phyloP scores from a whole-genome alignment of 92 coral and sea anemone species.

The Phymanthus crucifer region DNA sequence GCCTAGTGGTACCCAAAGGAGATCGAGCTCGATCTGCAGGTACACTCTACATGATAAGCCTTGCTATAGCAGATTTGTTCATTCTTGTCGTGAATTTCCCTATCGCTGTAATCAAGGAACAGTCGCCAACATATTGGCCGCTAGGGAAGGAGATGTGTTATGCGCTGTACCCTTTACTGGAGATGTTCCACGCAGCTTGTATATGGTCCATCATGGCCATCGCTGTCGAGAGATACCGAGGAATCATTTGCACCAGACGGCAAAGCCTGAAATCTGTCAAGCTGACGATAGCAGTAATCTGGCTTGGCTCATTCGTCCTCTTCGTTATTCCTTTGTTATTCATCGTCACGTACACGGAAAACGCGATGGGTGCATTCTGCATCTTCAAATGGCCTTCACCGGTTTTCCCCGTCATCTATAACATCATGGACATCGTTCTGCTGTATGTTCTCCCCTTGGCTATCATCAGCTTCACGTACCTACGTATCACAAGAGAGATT shows the following conservation, averaged over 20 bases:
- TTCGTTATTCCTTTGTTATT: conserved; percentile 70
- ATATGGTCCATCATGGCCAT: conserved; percentile 92
- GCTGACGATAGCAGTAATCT: conserved; percentile 51
- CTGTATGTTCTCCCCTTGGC: conserved; percentile 50
- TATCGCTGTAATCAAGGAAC: conserved; percentile 70
- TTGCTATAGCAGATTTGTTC: conserved; percentile 88
- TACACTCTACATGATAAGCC: conserved; percentile 69
- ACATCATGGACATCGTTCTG: conserved; percentile 15
- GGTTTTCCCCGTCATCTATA: conserved; percentile 28
- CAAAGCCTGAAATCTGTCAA: conserved; percentile 19
- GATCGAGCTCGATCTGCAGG: conserved; percentile 48
- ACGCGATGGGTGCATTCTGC: conserved; percentile 43
- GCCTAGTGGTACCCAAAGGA: conserved; percentile 46
- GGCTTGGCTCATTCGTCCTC: conserved; percentile 70
- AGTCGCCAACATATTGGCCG: conserved; percentile 71
- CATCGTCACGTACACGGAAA: conserved; percentile 47
- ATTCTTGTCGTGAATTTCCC: conserved; percentile 73
- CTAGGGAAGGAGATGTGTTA: conserved; percentile 69
- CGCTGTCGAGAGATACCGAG: conserved; percentile 70
- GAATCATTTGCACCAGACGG: conserved; percentile 8
- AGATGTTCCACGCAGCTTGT: conserved; percentile 81
- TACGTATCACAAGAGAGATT: conserved; percentile 44
- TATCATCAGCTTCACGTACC: conserved; percentile 48
- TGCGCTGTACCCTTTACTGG: conserved; percentile 70
- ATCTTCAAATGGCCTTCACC: conserved; percentile 62